Conservation (phyloP, 1,140 invertebrate genomes). For the Mizuhopecten yessoensis region DNA sequence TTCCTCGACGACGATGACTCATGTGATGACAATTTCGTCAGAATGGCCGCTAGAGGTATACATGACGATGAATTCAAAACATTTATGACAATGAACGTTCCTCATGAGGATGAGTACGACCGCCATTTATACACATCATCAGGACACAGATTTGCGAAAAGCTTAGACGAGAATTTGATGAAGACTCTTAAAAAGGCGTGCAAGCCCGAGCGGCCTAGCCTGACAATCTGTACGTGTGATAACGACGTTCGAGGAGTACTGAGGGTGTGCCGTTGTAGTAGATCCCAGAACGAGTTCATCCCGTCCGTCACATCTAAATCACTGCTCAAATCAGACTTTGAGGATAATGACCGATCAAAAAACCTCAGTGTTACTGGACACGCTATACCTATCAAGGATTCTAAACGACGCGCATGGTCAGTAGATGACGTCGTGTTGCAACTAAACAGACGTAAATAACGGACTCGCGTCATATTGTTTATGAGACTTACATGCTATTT, state of each 20-base stretch:
- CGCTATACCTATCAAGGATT: not conserved
- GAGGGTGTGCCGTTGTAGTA: not conserved
- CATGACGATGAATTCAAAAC: constrained; percentile 55
- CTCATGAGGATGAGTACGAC: constrained; percentile 51
- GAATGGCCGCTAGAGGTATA: constrained; percentile 62
- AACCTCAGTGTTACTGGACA: not conserved
- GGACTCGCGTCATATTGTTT: too few species aligned
- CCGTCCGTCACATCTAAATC: not conserved
- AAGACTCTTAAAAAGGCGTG: not conserved
- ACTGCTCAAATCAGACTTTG: not conserved
- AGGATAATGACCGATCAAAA: not conserved
- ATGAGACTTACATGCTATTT: not conserved
- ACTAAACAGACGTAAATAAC: not conserved
- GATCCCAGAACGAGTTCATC: not conserved
- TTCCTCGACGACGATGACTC: constrained; percentile 45
- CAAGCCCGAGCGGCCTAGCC: not conserved
- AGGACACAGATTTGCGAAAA: not conserved
- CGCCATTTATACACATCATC: constrained; percentile 32
- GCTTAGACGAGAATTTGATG: not conserved
- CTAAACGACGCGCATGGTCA: not conserved
- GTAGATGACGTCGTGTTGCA: not conserved
- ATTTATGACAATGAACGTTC: constrained; percentile 61
- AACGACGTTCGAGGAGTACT: not conserved
- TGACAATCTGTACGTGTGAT: not conserved
- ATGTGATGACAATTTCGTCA: constrained; percentile 53